Conservation (phyloP, 2,113 vertebrate genomes). For the Dromiciops gliroides region DNA sequence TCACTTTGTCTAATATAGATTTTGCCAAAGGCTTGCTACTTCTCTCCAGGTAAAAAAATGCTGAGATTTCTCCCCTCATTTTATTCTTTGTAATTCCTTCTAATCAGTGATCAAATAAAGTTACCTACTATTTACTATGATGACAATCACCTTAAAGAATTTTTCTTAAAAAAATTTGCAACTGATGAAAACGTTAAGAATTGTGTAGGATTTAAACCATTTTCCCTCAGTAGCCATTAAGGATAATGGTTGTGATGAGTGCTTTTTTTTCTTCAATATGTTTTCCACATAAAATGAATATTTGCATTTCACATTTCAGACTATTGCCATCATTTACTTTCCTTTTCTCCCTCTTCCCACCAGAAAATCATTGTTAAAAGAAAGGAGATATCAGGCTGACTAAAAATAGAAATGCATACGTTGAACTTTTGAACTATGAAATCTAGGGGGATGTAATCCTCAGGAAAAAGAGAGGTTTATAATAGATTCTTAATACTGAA, state of each 20-base stretch:
- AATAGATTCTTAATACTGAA: conserved; percentile 76
- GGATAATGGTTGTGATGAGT: neutral
- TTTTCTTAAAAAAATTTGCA: neutral
- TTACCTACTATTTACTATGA: neutral
- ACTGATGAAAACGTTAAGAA: neutral
- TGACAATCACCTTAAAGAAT: neutral
- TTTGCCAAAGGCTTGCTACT: neutral
- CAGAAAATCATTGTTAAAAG: conserved; percentile 58
- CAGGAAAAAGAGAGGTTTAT: conserved; percentile 81
- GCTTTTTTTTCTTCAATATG: neutral
- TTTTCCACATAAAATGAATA: conserved; percentile 9
- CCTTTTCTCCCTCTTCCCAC: neutral
- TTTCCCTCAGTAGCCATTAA: neutral
- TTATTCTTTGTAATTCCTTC: neutral
- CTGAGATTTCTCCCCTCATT: conserved; percentile 4
- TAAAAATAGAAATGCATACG: conserved; percentile 78
- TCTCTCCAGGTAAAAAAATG: neutral
- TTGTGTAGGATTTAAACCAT: neutral
- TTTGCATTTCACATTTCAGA: conserved; percentile 36
- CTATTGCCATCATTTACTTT: neutral
- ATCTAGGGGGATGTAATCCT: conserved; percentile 81
- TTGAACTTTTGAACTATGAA: conserved; percentile 83
- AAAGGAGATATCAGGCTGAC: conserved; percentile 67
- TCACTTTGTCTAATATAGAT: neutral
- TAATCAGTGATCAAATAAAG: neutral